Evolutionary conservation across 92 coral and sea anemone species (phyloP).

Genomic region (Paramuricea clavata): DNA sequence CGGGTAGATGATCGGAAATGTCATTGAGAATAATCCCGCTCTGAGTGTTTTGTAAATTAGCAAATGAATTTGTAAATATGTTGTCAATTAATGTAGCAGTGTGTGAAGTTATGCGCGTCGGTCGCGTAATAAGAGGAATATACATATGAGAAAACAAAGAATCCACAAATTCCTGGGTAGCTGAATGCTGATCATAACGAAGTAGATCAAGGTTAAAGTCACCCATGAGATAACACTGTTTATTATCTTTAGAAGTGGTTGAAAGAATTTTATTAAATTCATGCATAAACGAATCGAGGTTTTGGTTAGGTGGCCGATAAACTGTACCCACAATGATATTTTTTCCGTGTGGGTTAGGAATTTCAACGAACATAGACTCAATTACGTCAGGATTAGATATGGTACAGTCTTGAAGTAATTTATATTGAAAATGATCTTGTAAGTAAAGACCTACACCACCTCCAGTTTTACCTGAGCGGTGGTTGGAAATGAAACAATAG

Average conservation of each 20-base stretch:
- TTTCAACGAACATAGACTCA: conserved; percentile 58
- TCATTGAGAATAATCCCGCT: conserved; percentile 49
- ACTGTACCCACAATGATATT: conserved; percentile 57
- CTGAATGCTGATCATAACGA: too few species aligned
- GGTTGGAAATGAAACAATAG: neutral
- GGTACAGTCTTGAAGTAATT: conserved; percentile 4
- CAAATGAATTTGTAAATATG: conserved; percentile 59
- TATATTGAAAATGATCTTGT: neutral
- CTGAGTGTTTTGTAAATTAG: neutral
- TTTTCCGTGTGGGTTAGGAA: conserved; percentile 29
- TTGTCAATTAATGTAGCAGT: conserved; percentile 72
- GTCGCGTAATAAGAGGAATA: conserved; percentile 65
- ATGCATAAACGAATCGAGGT: conserved; percentile 48
- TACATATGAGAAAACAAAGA: conserved; percentile 67
- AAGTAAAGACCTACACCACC: conserved; percentile 1
- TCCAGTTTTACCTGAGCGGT: neutral
- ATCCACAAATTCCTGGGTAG: conserved; percentile 71
- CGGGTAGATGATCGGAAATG: conserved; percentile 67
- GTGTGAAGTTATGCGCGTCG: conserved; percentile 73
- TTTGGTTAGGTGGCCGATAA: conserved; percentile 51
- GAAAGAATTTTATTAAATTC: conserved; percentile 45
- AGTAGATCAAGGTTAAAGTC: conserved; percentile 49
- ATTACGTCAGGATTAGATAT: conserved; percentile 23
- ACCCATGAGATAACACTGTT: conserved; percentile 62
- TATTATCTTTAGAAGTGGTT: conserved; percentile 53